Conservation (phyloP, 2,797 vertebrate genomes). For the Anas bahamensis region DNA sequence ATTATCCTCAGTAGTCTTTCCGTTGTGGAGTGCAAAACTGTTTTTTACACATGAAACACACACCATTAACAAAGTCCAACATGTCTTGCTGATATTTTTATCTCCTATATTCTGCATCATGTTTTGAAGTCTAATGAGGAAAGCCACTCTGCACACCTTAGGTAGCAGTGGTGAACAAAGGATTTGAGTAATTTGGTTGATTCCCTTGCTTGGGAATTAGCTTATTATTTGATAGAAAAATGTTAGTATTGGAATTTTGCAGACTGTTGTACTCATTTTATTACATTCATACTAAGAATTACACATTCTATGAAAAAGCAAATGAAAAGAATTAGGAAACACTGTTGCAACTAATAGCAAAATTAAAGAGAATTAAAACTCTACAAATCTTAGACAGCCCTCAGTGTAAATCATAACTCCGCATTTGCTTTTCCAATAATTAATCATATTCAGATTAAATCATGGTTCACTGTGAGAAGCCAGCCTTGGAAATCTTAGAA, state of each 20-base stretch:
- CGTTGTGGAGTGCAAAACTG: not conserved
- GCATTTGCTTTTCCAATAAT: not conserved
- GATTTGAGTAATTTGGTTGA: not conserved
- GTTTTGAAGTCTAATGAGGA: constrained; percentile 47
- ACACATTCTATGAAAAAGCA: not conserved
- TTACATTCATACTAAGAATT: not conserved
- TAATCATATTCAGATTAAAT: not conserved
- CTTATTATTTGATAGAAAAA: not conserved
- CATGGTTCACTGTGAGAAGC: not conserved
- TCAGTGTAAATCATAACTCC: not conserved
- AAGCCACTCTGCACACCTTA: not conserved
- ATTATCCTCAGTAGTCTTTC: not conserved
- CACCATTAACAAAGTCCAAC: not conserved
- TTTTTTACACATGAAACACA: not conserved
- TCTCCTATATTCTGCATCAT: not conserved
- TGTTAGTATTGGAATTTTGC: not conserved
- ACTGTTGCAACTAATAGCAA: not conserved
- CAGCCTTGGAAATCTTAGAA: not conserved
- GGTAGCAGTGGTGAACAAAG: not conserved
- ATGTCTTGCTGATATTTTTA: constrained; percentile 39
- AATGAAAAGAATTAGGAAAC: not conserved
- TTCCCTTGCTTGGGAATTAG: not conserved
- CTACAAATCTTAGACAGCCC: not conserved
- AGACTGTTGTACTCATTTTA: not conserved
- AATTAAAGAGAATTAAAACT: not conserved